Evolutionary conservation across 2,797 vertebrate species (phyloP).

Genomic region (Cossypha heuglini): DNA sequence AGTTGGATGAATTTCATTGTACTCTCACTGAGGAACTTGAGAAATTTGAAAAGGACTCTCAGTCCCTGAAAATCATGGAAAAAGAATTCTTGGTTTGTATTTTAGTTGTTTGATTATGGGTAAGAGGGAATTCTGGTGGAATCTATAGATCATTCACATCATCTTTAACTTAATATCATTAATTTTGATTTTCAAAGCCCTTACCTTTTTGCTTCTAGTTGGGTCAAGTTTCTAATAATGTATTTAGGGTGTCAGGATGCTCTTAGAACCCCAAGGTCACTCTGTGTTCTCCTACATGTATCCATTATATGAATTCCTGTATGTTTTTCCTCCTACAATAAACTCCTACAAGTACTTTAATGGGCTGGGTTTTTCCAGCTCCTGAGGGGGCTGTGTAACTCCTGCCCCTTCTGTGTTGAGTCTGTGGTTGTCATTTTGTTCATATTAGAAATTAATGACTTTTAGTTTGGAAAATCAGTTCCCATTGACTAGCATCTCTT

Average conservation of each 20-base stretch:
- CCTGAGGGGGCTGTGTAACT: background rate
- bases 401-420: background rate
- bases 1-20: conserved; percentile 78
- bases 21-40: conserved; percentile 83
- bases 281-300: background rate
- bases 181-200: background rate
- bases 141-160: background rate
- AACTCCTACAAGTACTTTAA: background rate
- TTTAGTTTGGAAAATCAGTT: background rate
- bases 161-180: background rate
- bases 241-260: background rate
- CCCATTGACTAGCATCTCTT: background rate
- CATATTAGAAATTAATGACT: background rate
- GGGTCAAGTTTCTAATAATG: background rate
- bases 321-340: background rate
- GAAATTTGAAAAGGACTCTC: conserved; percentile 84
- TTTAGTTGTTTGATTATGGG: background rate
- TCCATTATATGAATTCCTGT: rapidly evolving
- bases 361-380: background rate
- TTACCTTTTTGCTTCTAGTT: background rate
- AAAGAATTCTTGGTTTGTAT: conserved; percentile 85
- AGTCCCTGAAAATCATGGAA: conserved; percentile 83
- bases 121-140: background rate
- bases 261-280: background rate
- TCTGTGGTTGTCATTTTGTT: background rate